Percentiles rank a stretch among this genome's conserved stretches.
Evolutionary conservation across 2,888 invertebrate species (phyloP).

Genomic region (Itoplectis maculator): DNA sequence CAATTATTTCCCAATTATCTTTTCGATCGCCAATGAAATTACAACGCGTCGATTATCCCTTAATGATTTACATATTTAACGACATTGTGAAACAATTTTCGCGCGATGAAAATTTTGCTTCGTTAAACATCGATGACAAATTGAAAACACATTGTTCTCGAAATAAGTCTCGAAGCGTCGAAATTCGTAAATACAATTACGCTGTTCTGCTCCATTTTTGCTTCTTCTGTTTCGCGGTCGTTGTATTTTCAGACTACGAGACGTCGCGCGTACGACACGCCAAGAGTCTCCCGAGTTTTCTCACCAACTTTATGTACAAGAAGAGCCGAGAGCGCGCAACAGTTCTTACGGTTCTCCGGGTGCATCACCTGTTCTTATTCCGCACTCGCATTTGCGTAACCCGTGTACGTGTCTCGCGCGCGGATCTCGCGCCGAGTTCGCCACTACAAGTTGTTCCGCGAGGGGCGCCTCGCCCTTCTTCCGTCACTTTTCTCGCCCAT

Average conservation of each 20-base stretch:
- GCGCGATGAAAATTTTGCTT: neutral
- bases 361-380: conserved; percentile 62
- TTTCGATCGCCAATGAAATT: neutral
- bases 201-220: neutral
- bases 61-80: neutral
- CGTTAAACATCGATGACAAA: neutral
- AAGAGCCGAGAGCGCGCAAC: too few species aligned
- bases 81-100: neutral
- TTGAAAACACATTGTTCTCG: neutral
- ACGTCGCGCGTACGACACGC: conserved; percentile 24
- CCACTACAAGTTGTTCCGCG: conserved; percentile 5
- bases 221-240: conserved; percentile 23
- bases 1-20: neutral
- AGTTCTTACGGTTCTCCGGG: conserved; percentile 54
- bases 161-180: neutral
- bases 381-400: conserved; percentile 29
- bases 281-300: conserved; percentile 30
- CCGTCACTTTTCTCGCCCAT: conserved; percentile 2
- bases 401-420: conserved; percentile 36
- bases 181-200: neutral
- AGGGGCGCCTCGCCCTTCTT: conserved; percentile 1
- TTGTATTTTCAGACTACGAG: conserved; percentile 16
- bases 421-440: neutral
- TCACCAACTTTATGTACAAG: conserved; percentile 65
- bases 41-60: neutral